Percentiles rank a stretch among this genome's conserved stretches.
Conservation (phyloP, 1,140 invertebrate species). For the Portunus trituberculatus region DNA sequence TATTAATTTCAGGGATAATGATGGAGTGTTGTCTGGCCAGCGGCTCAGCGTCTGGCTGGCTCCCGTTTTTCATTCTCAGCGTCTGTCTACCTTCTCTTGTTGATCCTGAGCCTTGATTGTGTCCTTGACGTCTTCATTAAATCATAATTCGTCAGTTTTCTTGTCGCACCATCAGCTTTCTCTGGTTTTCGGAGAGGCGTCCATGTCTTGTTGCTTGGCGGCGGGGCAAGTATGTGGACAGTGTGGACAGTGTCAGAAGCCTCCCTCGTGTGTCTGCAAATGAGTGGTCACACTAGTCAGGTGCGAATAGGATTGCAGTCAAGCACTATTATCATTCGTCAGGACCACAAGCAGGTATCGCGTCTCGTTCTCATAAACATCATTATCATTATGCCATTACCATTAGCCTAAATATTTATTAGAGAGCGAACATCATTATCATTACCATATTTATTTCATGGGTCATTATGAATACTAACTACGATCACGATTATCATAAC, state of each 20-base stretch:
- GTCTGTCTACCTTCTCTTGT: background rate
- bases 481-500: background rate
- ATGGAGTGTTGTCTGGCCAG: background rate
- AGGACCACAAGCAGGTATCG: background rate
- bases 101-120: background rate
- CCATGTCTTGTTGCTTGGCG: too few species aligned
- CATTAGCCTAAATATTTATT: background rate
- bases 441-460: too few species aligned
- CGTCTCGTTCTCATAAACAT: background rate
- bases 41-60: background rate
- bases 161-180: background rate
- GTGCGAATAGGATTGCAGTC: background rate
- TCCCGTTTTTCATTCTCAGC: background rate
- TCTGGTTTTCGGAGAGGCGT: background rate
- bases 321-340: background rate
- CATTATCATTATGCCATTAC: background rate
- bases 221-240: too few species aligned
- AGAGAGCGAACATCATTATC: too few species aligned
- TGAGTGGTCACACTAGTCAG: background rate
- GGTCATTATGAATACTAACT: too few species aligned
- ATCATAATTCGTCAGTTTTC: background rate
- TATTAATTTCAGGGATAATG: background rate
- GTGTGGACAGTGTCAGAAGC: too few species aligned
- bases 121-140: constrained; percentile 10
- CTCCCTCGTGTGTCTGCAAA: too few species aligned